These are phyloP conservation scores for Garra rufa DNA, from an alignment of 2,113 vertebrate genomes.

Conservation along the genomic window DNA sequence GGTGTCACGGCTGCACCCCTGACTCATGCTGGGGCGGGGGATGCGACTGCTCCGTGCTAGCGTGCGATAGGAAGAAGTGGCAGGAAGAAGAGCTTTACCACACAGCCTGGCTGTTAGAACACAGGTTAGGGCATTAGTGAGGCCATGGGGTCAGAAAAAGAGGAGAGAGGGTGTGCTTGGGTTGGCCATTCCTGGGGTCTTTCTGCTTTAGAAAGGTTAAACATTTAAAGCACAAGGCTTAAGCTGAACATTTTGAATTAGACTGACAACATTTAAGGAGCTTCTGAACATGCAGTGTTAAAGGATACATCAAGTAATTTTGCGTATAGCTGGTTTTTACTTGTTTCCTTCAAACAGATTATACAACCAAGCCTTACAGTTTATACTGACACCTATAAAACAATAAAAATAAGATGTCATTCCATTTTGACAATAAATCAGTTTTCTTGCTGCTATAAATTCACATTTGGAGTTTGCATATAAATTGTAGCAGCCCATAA, in stretches of 20 bases:
- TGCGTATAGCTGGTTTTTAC: not conserved
- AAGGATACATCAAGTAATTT: conserved; percentile 30
- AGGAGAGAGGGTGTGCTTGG: not conserved
- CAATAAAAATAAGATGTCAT: not conserved
- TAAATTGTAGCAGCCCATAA: not conserved
- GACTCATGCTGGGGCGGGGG: conserved; percentile 99
- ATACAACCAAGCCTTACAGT: not conserved
- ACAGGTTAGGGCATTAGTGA: conserved; percentile 71
- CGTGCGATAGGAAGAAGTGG: conserved; percentile 93
- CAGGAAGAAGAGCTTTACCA: conserved; percentile 96
- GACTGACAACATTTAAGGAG: conserved; percentile 15
- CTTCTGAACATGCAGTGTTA: not conserved
- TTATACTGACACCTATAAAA: not conserved
- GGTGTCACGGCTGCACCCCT: conserved; percentile 99
- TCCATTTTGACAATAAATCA: not conserved
- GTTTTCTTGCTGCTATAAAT: not conserved
- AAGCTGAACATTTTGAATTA: conserved; percentile 28
- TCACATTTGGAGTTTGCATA: not conserved
- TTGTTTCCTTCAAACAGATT: not conserved
- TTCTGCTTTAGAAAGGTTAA: conserved; percentile 45
- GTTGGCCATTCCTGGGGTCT: not conserved
- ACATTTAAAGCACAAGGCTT: conserved; percentile 44
- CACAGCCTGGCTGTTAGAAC: conserved; percentile 83
- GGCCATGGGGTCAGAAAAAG: conserved; percentile 22
- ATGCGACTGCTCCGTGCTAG: conserved; percentile 99